Evolutionary conservation across 2,797 vertebrate species (phyloP).

Genomic region (Protonibea diacanthus): DNA sequence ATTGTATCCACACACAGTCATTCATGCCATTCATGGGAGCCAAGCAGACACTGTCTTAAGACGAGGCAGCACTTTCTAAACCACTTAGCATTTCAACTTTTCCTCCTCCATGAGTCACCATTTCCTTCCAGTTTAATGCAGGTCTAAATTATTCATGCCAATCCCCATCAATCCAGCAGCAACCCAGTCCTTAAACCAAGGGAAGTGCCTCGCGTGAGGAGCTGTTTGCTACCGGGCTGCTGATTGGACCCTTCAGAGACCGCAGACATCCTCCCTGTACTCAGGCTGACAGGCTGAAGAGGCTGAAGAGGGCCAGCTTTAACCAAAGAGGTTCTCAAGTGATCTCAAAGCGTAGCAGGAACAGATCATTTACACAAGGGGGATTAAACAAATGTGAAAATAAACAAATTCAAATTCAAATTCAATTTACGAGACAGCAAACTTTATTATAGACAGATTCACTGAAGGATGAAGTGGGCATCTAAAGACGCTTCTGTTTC

Average conservation of each 20-base stretch:
- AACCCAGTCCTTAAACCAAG: constrained; percentile 48
- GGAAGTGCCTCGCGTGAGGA: constrained; percentile 32
- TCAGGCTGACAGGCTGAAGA: constrained; percentile 44
- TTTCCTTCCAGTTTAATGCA: constrained; percentile 74
- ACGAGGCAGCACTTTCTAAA: constrained; percentile 54
- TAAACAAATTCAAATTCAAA: not conserved
- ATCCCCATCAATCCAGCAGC: constrained; percentile 67
- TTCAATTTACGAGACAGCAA: not conserved
- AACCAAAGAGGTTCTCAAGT: constrained; percentile 6
- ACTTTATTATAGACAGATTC: not conserved
- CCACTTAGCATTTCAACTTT: constrained; percentile 72
- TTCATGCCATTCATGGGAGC: constrained; percentile 15
- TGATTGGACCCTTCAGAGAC: constrained; percentile 50
- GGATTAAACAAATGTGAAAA: not conserved
- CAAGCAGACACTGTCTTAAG: constrained; percentile 32
- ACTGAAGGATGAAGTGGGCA: not conserved
- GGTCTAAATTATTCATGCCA: constrained; percentile 80
- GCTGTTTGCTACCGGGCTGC: constrained; percentile 30
- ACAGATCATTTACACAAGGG: not conserved
- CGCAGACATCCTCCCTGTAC: constrained; percentile 20
- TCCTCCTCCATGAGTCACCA: constrained; percentile 73
- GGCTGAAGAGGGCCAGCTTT: not conserved
- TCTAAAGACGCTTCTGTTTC: not conserved
- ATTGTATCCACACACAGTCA: not conserved
- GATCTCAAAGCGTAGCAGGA: not conserved